phyloP scores from a whole-genome alignment of 1,140 invertebrate genomes.

The Drosophila asahinai region DNA sequence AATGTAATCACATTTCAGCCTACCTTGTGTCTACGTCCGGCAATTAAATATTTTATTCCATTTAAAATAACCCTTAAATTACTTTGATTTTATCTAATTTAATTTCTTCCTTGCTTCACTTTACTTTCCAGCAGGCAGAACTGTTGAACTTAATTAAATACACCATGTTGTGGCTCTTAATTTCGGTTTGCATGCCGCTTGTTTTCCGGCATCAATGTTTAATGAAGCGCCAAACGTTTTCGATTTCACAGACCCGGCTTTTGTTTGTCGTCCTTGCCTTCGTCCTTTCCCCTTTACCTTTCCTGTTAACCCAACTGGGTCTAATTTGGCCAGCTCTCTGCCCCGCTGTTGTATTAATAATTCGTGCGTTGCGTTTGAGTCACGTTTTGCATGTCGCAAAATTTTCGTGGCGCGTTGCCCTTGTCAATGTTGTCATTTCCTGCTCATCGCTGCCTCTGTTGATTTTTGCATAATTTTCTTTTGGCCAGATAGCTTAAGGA shows the following conservation, averaged over 20 bases:
- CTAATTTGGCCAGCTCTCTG: slow-evolving; percentile 56
- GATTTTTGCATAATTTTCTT: slow-evolving; percentile 66
- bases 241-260: slow-evolving; percentile 60
- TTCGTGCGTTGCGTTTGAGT: slow-evolving; percentile 77
- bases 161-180: slow-evolving; percentile 41
- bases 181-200: slow-evolving; percentile 43
- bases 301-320: slow-evolving; percentile 70
- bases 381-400: slow-evolving; percentile 68
- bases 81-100: neutral
- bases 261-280: slow-evolving; percentile 43
- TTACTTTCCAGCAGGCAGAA: slow-evolving; percentile 4
- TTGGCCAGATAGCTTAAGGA: slow-evolving; percentile 62
- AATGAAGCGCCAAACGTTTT: slow-evolving; percentile 80
- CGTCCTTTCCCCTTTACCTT: slow-evolving; percentile 28
- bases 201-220: slow-evolving; percentile 69
- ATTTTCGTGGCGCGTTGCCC: slow-evolving; percentile 59
- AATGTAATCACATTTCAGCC: no score
- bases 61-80: neutral
- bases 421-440: slow-evolving; percentile 67
- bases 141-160: slow-evolving; percentile 52
- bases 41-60: neutral
- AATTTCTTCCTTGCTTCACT: neutral
- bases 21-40: neutral
- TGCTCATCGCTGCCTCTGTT: slow-evolving; percentile 52
- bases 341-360: slow-evolving; percentile 66